Conservation (phyloP, 1,140 invertebrate genomes). For the Reticulitermes speratus region DNA sequence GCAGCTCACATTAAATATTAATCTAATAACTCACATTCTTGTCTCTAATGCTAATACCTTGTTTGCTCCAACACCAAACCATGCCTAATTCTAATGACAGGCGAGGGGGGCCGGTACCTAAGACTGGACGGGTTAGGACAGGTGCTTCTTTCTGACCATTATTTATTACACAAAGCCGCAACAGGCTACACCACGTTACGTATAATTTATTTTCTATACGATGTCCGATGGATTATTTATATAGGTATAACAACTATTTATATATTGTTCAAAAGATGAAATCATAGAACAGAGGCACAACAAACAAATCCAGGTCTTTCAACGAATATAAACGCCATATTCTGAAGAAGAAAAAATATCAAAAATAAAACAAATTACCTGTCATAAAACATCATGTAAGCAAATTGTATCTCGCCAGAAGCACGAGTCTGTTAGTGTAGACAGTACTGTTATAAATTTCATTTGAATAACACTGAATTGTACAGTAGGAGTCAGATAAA, state of each 20-base stretch:
- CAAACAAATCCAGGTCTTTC: neutral
- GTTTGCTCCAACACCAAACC: slow-evolving; percentile 13
- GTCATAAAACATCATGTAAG: neutral
- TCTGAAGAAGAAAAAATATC: too few species aligned
- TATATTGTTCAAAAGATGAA: neutral
- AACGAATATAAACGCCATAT: neutral
- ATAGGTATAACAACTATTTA: neutral
- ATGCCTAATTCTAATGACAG: slow-evolving; percentile 5
- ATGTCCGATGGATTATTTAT: slow-evolving; percentile 8
- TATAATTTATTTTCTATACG: slow-evolving; percentile 6
- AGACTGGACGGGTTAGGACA: neutral
- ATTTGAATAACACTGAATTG: neutral
- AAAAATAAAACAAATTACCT: slow-evolving; percentile 4
- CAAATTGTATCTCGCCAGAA: neutral
- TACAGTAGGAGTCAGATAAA: neutral
- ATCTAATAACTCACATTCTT: slow-evolving; percentile 9
- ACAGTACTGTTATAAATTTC: neutral
- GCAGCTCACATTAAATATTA: neutral
- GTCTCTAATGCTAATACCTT: slow-evolving; percentile 18
- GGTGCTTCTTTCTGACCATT: neutral
- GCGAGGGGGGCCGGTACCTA: neutral
- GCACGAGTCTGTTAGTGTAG: neutral
- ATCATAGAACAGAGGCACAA: neutral
- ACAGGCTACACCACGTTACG: neutral
- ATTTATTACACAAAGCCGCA: slow-evolving; percentile 4